These are phyloP conservation scores for Iphiclides podalirius DNA, from an alignment of 2,888 invertebrate genomes.

Conservation along the genomic window DNA sequence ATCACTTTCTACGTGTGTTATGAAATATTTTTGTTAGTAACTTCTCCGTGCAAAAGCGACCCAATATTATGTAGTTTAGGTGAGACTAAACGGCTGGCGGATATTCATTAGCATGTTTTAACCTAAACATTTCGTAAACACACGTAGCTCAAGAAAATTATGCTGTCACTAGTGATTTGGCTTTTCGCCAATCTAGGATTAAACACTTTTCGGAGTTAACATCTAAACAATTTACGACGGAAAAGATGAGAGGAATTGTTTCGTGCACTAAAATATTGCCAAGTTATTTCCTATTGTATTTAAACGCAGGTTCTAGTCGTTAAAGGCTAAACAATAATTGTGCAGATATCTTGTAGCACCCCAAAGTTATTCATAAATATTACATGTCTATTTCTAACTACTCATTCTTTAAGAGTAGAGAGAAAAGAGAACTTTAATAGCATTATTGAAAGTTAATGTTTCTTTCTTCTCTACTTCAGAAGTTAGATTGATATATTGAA, in stretches of 20 bases:
- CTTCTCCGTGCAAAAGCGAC: too few species aligned
- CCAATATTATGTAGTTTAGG: too few species aligned
- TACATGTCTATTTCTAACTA: not conserved
- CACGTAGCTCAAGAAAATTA: slow-evolving; percentile 20
- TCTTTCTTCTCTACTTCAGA: too few species aligned
- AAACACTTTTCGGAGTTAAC: slow-evolving; percentile 6
- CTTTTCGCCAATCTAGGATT: slow-evolving; percentile 10
- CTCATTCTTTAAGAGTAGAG: too few species aligned
- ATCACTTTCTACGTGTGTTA: too few species aligned
- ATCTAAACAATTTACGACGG: slow-evolving; percentile 15
- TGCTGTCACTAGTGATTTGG: slow-evolving; percentile 21
- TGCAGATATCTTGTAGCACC: too few species aligned
- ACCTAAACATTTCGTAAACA: slow-evolving; percentile 20
- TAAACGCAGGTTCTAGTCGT: not conserved
- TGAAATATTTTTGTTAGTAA: too few species aligned
- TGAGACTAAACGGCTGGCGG: not conserved
- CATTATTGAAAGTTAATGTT: too few species aligned
- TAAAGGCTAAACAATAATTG: too few species aligned
- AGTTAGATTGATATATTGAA: too few species aligned
- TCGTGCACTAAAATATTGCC: slow-evolving; percentile 3
- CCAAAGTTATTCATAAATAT: not conserved
- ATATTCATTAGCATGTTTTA: slow-evolving; percentile 10
- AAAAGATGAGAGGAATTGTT: slow-evolving; percentile 18
- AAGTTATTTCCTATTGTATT: not conserved
- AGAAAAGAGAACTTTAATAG: too few species aligned